Evolutionary conservation across 2,888 invertebrate genomes (phyloP), one percentile per base, ranked within the genome.

Genomic region (Dryomyza anilis): DNA sequence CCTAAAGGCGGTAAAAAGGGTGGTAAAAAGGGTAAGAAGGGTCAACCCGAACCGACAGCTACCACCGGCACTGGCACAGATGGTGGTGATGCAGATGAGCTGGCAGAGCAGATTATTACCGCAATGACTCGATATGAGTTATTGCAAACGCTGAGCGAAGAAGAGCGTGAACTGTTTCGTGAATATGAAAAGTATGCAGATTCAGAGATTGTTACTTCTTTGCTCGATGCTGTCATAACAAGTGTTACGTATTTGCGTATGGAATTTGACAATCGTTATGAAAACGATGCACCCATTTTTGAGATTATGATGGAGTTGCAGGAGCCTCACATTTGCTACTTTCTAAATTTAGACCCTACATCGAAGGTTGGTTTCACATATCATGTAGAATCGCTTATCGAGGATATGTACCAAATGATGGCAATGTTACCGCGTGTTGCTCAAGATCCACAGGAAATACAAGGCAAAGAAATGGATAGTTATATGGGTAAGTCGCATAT

Each of bases 331-430:
- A 89, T 96, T 66, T 86, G 87, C 56, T 94, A 91, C 78, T 84
- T 87, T 25, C 94, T 95, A 0, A 88, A 89, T 73, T 78, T 86
- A 0, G 87, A 78, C 58, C 62, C 64, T 0, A 58, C 33, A 2
- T 74, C 74, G 0, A 69, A 65, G 7, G 36, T 86, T 46, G 91
- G 92, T 8, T 89, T 95, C 69, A 87, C 88, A 48, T 85, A 85
- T 60, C 86, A 90, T 27, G 84, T 94, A 25, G 88, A 88, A 72
- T 86, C 86, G 19, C 86, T 95, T 73, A 85, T 95, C 73, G 88
- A 91, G 59, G 93, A 94, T 73, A 90, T 94, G 76, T 90, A 90
- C 77, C 85, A 88, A 55, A 93, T 94, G 86, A 87, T 90, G 14
- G 87, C 88, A 6, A 82, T 92, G 56, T 87, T 95, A 73, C 86